Evolutionary conservation across 2,797 vertebrate species (phyloP).

Genomic region (Typhlichthys eigenmanni): DNA sequence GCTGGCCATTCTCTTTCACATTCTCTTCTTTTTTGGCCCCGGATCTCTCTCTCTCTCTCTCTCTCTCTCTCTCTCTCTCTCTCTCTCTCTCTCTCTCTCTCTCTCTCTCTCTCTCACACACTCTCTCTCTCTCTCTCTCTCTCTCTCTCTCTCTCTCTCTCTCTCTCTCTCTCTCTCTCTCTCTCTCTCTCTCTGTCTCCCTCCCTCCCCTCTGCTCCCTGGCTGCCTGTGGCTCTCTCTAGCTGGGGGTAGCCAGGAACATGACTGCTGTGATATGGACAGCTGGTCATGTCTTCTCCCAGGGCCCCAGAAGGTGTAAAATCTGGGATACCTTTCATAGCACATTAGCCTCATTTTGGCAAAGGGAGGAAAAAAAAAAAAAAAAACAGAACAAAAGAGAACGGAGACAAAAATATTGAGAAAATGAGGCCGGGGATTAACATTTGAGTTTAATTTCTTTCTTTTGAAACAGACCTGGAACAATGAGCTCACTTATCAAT

Average conservation of each 20-base stretch:
- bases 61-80: slow-evolving; percentile 25
- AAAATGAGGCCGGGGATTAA: slow-evolving; percentile 36
- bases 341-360: slow-evolving; percentile 78
- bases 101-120: neutral
- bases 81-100: neutral
- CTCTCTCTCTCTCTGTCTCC: too few relatives aligned
- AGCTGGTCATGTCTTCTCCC: slow-evolving; percentile 78
- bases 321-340: slow-evolving; percentile 80
- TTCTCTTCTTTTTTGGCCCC: slow-evolving; percentile 21
- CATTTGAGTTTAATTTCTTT: slow-evolving; percentile 42
- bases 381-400: slow-evolving; percentile 49
- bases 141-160: slow-evolving; percentile 25
- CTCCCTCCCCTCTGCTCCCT: slow-evolving; percentile 35
- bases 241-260: slow-evolving; percentile 74
- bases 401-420: slow-evolving; percentile 31
- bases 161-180: slow-evolving; percentile 11
- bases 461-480: slow-evolving; percentile 40
- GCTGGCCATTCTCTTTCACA: slow-evolving; percentile 40
- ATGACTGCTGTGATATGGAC: slow-evolving; percentile 79
- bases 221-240: slow-evolving; percentile 62
- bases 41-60: slow-evolving; percentile 17
- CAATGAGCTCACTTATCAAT: slow-evolving; percentile 46
- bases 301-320: slow-evolving; percentile 78
- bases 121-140: neutral
- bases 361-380: slow-evolving; percentile 37